phyloP scores from a whole-genome alignment of 2,113 vertebrate species.

The Gambusia holbrooki region DNA sequence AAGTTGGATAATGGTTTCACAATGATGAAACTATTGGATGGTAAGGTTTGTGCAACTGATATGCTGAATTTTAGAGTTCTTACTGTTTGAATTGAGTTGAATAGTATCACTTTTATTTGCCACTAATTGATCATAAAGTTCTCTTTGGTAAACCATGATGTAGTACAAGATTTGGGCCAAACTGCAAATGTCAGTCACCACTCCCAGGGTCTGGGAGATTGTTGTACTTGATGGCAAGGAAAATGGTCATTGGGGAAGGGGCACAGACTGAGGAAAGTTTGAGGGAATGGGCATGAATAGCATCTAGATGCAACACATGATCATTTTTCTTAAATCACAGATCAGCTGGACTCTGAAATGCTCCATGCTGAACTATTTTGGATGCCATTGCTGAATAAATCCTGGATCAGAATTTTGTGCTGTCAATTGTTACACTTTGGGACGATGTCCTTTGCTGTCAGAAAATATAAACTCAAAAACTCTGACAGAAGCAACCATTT shows the following conservation, averaged over 20 bases:
- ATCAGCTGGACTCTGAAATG: constrained; percentile 4
- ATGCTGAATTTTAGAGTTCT: not conserved
- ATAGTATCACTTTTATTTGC: not conserved
- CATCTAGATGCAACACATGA: constrained; percentile 30
- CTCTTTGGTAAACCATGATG: no score
- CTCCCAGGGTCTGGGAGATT: not conserved
- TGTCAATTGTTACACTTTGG: constrained; percentile 4
- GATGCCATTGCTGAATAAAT: constrained; percentile 35
- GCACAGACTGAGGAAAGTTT: constrained; percentile 29
- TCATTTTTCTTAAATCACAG: constrained; percentile 30
- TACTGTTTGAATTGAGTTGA: not conserved
- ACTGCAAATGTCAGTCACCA: constrained; percentile 1
- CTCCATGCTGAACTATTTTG: constrained; percentile 26
- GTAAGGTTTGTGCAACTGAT: not conserved
- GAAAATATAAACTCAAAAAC: constrained; percentile 4
- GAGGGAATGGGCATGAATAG: constrained; percentile 27
- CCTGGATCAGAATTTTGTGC: constrained; percentile 16
- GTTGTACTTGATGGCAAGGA: not conserved
- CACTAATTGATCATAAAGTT: not conserved
- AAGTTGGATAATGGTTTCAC: not conserved
- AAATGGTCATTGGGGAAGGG: constrained; percentile 1
- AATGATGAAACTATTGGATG: not conserved
- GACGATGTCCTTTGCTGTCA: constrained; percentile 8
- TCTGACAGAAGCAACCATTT: not conserved
- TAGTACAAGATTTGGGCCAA: not conserved